Evolutionary conservation across 2,888 invertebrate genomes (phyloP), one percentile per base, ranked within the genome.

Genomic region (Galerucella pusilla): DNA sequence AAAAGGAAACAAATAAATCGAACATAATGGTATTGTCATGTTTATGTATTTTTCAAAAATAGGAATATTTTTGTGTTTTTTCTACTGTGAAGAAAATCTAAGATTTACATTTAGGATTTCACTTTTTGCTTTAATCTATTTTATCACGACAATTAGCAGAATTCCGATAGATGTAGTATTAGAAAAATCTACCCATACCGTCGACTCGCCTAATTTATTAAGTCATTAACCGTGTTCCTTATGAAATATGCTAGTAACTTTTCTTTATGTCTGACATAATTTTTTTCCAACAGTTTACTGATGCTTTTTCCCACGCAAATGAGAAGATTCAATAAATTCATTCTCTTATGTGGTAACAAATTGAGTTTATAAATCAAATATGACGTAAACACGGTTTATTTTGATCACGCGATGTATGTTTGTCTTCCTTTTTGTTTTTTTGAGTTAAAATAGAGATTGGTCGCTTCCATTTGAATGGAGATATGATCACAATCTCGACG

Each of bases 321-420:
- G 69, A 59, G 45, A 49, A 63, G 65, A 28, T 68, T 69, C 65
- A 69, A 72, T 72, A 68, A 72, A 75, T 75, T 69, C 67, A 59
- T 60, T 63, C 57, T 72, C 28, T 42, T 75, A 64, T 59, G 75
- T 68, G 59, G 71, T 65, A 54, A 72, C 59, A 72, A 72, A 69
- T 64, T 59, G 60, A 72, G 61, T 45, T 25, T 57, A 71, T 75
- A 75, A 75, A 75, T 75, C 69, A 75, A 72, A 72, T 63, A 75
- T 72, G 75, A 75, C 75, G 66, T 69, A n/a, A 69, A 75, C 72
- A 75, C 49, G 72, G 72, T 66, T 72, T 72, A 69, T 72, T 75
- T 68, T 69, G 68, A 69, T 68, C 75, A 75, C 72, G 75, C 75
- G 65, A 75, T 75, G 64, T 42, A 11, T 65, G 52, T 25, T 64